These are phyloP conservation scores for Phoxinus phoxinus DNA, from an alignment of 2,113 vertebrate genomes.

Conservation along the genomic window DNA sequence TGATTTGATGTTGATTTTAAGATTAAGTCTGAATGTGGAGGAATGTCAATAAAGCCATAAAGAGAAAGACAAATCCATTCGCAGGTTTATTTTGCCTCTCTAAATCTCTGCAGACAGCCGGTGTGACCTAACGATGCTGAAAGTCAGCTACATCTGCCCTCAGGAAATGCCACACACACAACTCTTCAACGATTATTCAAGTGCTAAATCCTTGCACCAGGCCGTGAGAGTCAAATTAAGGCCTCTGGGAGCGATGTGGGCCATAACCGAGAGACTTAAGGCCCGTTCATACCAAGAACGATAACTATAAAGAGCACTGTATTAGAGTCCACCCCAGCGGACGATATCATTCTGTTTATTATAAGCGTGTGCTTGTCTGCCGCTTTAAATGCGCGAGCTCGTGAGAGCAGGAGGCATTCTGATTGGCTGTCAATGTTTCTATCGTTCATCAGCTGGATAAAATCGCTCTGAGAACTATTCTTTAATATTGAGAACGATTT, in stretches of 20 bases:
- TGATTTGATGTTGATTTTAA: slow-evolving; percentile 6
- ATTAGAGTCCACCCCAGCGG: too few relatives aligned
- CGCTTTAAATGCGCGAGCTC: too few relatives aligned
- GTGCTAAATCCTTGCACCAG: slow-evolving; percentile 8
- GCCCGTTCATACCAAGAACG: too few relatives aligned
- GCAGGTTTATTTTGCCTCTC: neutral
- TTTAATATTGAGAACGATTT: too few relatives aligned
- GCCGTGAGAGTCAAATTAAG: neutral
- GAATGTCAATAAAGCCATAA: neutral
- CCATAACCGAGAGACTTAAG: neutral
- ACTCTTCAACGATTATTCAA: slow-evolving; percentile 23
- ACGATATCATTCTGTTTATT: too few relatives aligned
- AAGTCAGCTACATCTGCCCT: slow-evolving; percentile 2
- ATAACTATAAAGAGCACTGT: too few relatives aligned
- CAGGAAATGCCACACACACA: neutral
- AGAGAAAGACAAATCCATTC: neutral
- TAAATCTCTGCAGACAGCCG: neutral
- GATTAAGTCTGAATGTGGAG: neutral
- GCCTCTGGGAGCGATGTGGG: neutral
- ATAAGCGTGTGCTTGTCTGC: too few relatives aligned
- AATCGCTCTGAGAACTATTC: too few relatives aligned
- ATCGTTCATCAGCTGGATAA: too few relatives aligned
- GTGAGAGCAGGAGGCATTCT: too few relatives aligned
- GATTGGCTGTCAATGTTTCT: too few relatives aligned
- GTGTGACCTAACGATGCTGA: neutral